Evolutionary conservation across 1,140 invertebrate species (phyloP).

Genomic region (Drosophila malerkotliana): DNA sequence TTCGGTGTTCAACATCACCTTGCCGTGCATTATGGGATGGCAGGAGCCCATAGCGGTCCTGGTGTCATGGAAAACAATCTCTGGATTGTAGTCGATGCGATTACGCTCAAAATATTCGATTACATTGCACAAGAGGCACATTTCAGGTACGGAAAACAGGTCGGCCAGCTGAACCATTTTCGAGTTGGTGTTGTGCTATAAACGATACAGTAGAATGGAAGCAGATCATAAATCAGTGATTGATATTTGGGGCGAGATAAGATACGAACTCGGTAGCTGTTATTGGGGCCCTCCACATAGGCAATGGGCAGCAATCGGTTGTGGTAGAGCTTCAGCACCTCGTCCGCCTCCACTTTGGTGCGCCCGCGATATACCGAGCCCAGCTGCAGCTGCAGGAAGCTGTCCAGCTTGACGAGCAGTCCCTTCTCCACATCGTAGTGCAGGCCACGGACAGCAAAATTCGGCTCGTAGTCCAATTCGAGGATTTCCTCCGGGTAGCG

Average conservation of each 20-base stretch:
- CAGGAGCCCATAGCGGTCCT: slow-evolving; percentile 95
- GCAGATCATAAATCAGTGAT: slow-evolving; percentile 15
- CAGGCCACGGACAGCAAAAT: slow-evolving; percentile 96
- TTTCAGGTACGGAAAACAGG: slow-evolving; percentile 98
- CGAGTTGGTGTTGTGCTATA: slow-evolving; percentile 87
- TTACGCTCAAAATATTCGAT: slow-evolving; percentile 96
- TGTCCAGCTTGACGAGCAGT: slow-evolving; percentile 97
- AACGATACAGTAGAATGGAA: slow-evolving; percentile 66
- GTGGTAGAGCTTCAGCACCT: slow-evolving; percentile 94
- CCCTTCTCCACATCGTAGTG: slow-evolving; percentile 99
- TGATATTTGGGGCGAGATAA: background rate
- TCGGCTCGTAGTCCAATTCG: slow-evolving; percentile 92
- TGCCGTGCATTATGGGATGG: slow-evolving; percentile 95
- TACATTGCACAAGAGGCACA: slow-evolving; percentile 96
- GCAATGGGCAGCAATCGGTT: slow-evolving; percentile 93
- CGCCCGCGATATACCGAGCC: slow-evolving; percentile 96
- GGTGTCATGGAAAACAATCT: slow-evolving; percentile 97
- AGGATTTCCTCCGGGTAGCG: slow-evolving; percentile 96
- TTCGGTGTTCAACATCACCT: slow-evolving; percentile 91
- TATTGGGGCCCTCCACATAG: slow-evolving; percentile 90
- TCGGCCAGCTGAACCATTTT: slow-evolving; percentile 98
- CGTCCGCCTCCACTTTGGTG: slow-evolving; percentile 91
- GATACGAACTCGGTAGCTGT: slow-evolving; percentile 70
- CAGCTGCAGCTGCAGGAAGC: slow-evolving; percentile 97
- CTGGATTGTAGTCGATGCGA: slow-evolving; percentile 96